Conservation (phyloP, 2,888 invertebrate genomes). For the Dusona sp. region DNA sequence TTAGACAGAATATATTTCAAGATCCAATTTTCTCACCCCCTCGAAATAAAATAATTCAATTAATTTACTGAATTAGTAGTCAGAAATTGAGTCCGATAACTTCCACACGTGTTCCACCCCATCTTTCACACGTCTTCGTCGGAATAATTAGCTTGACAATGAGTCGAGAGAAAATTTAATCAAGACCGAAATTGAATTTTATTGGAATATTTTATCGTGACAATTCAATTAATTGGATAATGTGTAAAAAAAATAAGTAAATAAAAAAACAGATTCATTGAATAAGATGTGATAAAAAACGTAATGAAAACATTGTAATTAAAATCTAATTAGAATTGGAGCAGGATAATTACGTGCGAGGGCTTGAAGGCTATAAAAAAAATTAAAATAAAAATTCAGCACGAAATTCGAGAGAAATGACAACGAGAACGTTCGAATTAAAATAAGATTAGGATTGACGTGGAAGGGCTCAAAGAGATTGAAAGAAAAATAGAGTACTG, state of each 20-base stretch:
- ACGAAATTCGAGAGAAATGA: neutral
- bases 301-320: neutral
- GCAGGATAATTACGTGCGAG: neutral
- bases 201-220: neutral
- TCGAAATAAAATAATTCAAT: constrained; percentile 27
- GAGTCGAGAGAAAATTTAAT: constrained; percentile 42
- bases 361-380: neutral
- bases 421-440: neutral
- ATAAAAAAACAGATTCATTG: neutral
- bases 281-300: neutral
- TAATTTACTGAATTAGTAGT: constrained; percentile 17
- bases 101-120: neutral
- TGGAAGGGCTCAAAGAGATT: neutral
- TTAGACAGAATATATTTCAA: neutral
- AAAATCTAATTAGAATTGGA: neutral
- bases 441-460: neutral
- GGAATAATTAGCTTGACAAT: constrained; percentile 39
- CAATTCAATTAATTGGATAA: constrained; percentile 34
- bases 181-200: constrained; percentile 30
- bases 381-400: neutral
- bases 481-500: neutral
- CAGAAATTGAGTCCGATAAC: neutral
- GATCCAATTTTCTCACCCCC: neutral
- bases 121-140: neutral
- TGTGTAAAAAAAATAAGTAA: neutral